Evolutionary conservation across 2,888 invertebrate genomes (phyloP).

Genomic region (Liodrosophila aerea): DNA sequence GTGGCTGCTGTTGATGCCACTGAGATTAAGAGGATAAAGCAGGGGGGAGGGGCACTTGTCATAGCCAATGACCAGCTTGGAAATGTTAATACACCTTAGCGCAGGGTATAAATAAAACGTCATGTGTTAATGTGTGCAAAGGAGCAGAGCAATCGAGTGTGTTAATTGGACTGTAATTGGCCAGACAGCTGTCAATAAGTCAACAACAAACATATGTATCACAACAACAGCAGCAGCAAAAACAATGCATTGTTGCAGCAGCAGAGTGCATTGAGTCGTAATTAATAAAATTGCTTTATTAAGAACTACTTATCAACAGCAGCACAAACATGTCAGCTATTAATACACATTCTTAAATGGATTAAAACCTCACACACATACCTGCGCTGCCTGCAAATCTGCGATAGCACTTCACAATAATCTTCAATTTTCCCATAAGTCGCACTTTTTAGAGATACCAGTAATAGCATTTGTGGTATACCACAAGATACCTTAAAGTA

Average conservation of each 20-base stretch:
- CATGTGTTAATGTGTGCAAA: conserved; percentile 12
- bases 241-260: conserved; percentile 69
- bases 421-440: too few relatives aligned
- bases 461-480: too few relatives aligned
- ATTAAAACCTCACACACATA: conserved; percentile 23
- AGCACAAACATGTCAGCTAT: conserved; percentile 6
- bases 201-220: conserved; percentile 15
- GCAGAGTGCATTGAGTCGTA: background rate
- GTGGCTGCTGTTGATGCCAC: conserved; percentile 9
- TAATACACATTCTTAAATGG: background rate
- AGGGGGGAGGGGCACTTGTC: background rate
- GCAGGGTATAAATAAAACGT: conserved; percentile 7
- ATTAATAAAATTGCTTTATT: conserved; percentile 39
- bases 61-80: conserved; percentile 45
- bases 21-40: background rate
- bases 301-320: conserved; percentile 39
- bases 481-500: too few relatives aligned
- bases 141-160: conserved; percentile 67
- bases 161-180: conserved; percentile 77
- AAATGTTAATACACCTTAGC: conserved; percentile 51
- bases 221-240: conserved; percentile 3
- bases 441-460: too few relatives aligned
- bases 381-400: too few relatives aligned
- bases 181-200: conserved; percentile 63
- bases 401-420: too few relatives aligned